Evolutionary conservation across 2,113 vertebrate species (phyloP).

Genomic region (Coregonus clupeaformis): DNA sequence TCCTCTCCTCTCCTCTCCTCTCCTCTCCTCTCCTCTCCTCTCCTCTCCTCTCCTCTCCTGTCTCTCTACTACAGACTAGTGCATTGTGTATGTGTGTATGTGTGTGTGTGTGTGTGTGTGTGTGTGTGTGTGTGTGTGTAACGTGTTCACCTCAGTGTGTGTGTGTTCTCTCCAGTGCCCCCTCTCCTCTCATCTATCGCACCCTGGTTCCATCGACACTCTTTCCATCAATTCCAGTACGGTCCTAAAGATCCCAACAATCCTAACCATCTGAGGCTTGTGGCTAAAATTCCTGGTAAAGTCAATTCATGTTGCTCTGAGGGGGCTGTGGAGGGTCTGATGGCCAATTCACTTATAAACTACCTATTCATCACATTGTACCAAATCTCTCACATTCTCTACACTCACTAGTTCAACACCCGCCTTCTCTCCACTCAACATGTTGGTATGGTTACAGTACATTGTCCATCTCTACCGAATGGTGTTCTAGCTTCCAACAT

Average conservation of each 20-base stretch:
- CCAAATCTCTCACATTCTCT: conserved; percentile 50
- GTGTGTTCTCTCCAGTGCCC: conserved; percentile 45
- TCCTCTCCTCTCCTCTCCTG: too few relatives aligned
- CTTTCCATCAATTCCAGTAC: conserved; percentile 62
- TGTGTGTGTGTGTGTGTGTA: too few relatives aligned
- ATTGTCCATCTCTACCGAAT: too few relatives aligned
- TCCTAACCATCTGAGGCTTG: conserved; percentile 58
- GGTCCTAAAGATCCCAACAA: too few relatives aligned
- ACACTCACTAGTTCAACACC: conserved; percentile 52
- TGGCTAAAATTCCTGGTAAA: conserved; percentile 62
- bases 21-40: too few relatives aligned
- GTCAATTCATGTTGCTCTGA: conserved; percentile 62
- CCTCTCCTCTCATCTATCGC: conserved; percentile 58
- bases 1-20: too few relatives aligned
- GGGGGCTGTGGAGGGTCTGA: conserved; percentile 62
- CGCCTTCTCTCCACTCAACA: conserved; percentile 50
- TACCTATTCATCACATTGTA: conserved; percentile 69
- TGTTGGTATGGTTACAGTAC: not conserved
- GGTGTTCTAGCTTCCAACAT: too few relatives aligned
- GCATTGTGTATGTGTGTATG: conserved; percentile 58
- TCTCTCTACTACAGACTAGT: too few relatives aligned
- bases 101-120: too few relatives aligned
- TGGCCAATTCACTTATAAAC: conserved; percentile 69
- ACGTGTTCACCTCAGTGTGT: conserved; percentile 23
- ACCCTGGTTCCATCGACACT: conserved; percentile 68